Evolutionary conservation across 2,797 vertebrate species (phyloP), one percentile per base, ranked within the genome.

Genomic region (Alcedo quadribrachys): DNA sequence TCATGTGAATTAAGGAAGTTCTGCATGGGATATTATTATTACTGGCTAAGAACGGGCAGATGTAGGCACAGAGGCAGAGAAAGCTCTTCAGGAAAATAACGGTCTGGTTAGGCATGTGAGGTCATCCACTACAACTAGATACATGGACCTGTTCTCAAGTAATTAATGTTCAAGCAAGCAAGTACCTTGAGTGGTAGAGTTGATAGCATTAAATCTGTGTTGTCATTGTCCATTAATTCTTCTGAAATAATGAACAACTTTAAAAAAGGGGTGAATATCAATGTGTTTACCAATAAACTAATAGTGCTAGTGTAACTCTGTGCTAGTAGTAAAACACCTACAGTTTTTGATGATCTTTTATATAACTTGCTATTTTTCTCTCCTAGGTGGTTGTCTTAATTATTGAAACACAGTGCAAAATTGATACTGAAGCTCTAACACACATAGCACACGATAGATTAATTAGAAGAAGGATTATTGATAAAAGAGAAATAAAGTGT

Each of bases 401-500:
- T 88, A 60, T 9, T 54, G 92, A 78, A 93, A 43, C 43, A 35
- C 42, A 32, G 7, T 73, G 54, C 35, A 73, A 75, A 89, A 92
- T 45, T 18, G 1, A 48, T 60, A 74, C 83, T 11, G 66, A 81
- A 75, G 35, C 11, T 50, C 3, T 17, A 54, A 46, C 6, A 28
- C 66, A 11, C 15, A 8, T 2, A 28, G 6, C 1, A 0, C 30
- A 78, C 37, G 81, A 66, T 4, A 90, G 85, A n/a, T 21, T 32
- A 66, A 54, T 62, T 42, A 46, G 16, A 60, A 63, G 50, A 11
- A 94, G 40, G 65, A 81, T 55, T 30, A 32, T 95, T 68, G 88
- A 70, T 66, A 96, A 89, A 43, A 92, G 95, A 6, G 54, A 85
- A 18, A 6, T 11, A 42, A 17, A 0, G 1, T 97, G 97, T 87